Evolutionary conservation across 2,797 vertebrate species (phyloP), one percentile per base, ranked within the genome.

Genomic region (Sebastes glaucus): DNA sequence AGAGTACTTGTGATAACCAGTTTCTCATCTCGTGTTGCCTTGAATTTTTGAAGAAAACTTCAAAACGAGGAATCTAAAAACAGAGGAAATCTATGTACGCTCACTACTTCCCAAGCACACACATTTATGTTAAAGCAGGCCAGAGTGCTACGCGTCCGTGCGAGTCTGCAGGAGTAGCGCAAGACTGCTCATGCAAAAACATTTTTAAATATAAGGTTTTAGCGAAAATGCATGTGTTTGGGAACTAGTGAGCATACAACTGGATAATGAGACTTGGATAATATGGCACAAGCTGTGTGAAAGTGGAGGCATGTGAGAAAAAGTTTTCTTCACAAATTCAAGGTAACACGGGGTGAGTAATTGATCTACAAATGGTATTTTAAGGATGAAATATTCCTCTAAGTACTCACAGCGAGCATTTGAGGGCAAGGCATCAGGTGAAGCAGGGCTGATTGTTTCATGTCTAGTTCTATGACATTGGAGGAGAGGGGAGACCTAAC

Each of bases 371-470:
- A n/a, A 35, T 22, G 20, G 59, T 61, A 61, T 22, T 62, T 62
- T 62, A 4, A 22, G n/a, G 14, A 8, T 64, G 23, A 38, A 42
- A 25, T 63, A 38, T 63, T 63, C n/a, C 6, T 63, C 23, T 64
- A 42, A 53, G 13, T 55, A 27, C 62, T 62, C 42, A 71, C 25
- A 65, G 33, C 0, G 5, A 71, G 49, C 18, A 72, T 74, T 60
- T 28, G 23, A 52, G 27, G 11, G 5, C 27, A 64, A 2, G 30
- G 16, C 22, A n/a, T 49, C 53, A 72, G 32, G 55, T 78, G 60
- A 75, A 56, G 3, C 57, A 56, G 25, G 20, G 63, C 25, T 57
- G 38, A 67, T 78, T 81, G 61, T 86, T 85, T 83, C 49, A 78
- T 71, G 25, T 76, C 11, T 33, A 63, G 35, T 64, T 83, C 32